Conservation (phyloP, 2,113 vertebrate genomes). For the Speoplatyrhinus poulsoni region DNA sequence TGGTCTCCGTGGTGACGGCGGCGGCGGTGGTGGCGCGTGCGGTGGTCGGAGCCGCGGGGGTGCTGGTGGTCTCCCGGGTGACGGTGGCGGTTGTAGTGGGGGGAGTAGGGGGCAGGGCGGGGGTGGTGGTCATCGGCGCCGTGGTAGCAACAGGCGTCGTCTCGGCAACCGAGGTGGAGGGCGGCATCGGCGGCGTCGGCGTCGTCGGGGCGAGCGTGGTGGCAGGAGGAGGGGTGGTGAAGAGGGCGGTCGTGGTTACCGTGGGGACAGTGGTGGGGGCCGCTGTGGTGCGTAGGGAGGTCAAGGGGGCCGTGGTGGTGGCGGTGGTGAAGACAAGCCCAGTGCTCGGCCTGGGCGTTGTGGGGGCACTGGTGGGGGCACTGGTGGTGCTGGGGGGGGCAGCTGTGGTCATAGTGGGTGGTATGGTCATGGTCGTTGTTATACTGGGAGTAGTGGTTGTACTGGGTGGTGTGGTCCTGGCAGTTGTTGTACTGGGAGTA, state of each 20-base stretch:
- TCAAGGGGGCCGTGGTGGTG: slow-evolving; percentile 14
- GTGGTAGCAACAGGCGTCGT: background rate
- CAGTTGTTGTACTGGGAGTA: background rate
- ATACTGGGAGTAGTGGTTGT: slow-evolving; percentile 9
- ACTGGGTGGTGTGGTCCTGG: slow-evolving; percentile 12
- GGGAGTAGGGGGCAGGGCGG: slow-evolving; percentile 11
- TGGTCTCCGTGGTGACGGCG: slow-evolving; percentile 18
- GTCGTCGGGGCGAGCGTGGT: slow-evolving; percentile 13
- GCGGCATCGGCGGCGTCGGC: slow-evolving; percentile 9
- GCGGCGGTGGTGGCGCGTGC: slow-evolving; percentile 30
- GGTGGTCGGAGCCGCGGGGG: slow-evolving; percentile 12
- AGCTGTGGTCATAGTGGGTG: background rate
- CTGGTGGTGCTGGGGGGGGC: slow-evolving; percentile 14
- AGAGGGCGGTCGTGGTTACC: background rate
- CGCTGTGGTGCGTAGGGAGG: slow-evolving; percentile 8
- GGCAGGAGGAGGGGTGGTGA: background rate
- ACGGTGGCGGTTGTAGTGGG: slow-evolving; percentile 26
- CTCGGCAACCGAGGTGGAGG: slow-evolving; percentile 8
- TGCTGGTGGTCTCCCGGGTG: slow-evolving; percentile 8
- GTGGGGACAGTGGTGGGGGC: slow-evolving; percentile 10
- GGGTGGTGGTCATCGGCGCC: background rate
- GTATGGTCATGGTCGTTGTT: background rate
- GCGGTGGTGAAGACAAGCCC: slow-evolving; percentile 20
- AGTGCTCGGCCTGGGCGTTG: slow-evolving; percentile 16
- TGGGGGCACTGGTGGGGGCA: background rate